These are phyloP conservation scores for Heliconius eleuchia DNA, from an alignment of 1,140 invertebrate genomes.

Conservation along the genomic window DNA sequence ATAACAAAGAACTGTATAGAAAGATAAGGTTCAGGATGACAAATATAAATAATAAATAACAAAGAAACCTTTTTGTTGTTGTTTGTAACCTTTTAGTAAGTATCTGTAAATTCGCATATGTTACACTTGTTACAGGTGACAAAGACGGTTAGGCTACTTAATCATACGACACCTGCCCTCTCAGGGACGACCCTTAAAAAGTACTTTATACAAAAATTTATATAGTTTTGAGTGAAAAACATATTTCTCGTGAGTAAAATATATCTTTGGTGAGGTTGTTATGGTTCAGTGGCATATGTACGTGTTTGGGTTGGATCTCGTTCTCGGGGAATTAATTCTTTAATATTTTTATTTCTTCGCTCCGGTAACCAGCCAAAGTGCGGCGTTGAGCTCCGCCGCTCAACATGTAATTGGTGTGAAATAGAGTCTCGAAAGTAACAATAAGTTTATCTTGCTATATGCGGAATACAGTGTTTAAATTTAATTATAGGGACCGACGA, in stretches of 20 bases:
- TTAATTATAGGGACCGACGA: no score
- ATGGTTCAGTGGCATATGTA: no score
- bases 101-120: conserved; percentile 8
- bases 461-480: no score
- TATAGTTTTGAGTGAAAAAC: conserved; percentile 11
- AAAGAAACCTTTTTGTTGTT: not conserved
- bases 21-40: not conserved
- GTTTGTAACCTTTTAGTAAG: conserved; percentile 1
- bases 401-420: no score
- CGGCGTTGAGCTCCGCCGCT: no score
- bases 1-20: not conserved
- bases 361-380: no score
- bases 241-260: not conserved
- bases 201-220: not conserved
- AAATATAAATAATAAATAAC: not conserved
- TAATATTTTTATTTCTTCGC: no score
- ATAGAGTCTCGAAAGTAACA: no score
- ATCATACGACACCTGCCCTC: conserved; percentile 29
- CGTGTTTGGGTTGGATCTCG: no score
- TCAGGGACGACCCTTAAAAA: conserved; percentile 10
- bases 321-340: no score
- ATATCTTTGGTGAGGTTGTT: no score
- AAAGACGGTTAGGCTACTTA: conserved; percentile 26
- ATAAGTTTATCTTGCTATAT: no score
- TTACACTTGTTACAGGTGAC: conserved; percentile 18